Evolutionary conservation across 2,113 vertebrate genomes (phyloP).

Genomic region (Peromyscus leucopus): DNA sequence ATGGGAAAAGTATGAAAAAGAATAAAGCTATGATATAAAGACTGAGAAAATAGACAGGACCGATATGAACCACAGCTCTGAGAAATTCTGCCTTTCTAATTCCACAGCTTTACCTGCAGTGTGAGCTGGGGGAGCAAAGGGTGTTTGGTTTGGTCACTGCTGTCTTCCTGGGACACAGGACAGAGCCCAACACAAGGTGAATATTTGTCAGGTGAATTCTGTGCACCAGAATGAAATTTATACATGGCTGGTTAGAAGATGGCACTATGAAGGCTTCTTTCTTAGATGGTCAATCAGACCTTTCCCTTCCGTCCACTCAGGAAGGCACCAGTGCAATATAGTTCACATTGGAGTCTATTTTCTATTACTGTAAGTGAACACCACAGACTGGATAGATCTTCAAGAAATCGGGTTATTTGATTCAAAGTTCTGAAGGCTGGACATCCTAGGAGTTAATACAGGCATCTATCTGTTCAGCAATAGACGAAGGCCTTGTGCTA

Average conservation of each 20-base stretch:
- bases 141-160: rapidly evolving
- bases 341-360: not conserved
- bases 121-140: no score
- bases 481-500: not conserved
- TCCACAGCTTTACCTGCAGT: rapidly evolving
- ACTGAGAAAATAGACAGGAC: not conserved
- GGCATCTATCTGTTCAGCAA: not conserved
- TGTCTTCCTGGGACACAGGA: not conserved
- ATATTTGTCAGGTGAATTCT: not conserved
- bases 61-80: not conserved
- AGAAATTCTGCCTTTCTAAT: rapidly evolving
- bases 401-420: not conserved
- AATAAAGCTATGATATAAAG: not conserved
- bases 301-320: not conserved
- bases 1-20: slow-evolving; percentile 6
- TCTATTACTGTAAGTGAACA: not conserved
- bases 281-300: not conserved
- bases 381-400: not conserved
- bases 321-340: no score
- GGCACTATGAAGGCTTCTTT: not conserved
- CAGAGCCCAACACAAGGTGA: not conserved
- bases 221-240: not conserved
- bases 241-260: no score
- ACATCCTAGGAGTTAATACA: not conserved
- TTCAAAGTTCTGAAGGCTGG: not conserved